A percentile compares a stretch with the other conserved stretches of the same genome.
Evolutionary conservation across 2,113 vertebrate species (phyloP).

Genomic region (Lasiurus borealis): DNA sequence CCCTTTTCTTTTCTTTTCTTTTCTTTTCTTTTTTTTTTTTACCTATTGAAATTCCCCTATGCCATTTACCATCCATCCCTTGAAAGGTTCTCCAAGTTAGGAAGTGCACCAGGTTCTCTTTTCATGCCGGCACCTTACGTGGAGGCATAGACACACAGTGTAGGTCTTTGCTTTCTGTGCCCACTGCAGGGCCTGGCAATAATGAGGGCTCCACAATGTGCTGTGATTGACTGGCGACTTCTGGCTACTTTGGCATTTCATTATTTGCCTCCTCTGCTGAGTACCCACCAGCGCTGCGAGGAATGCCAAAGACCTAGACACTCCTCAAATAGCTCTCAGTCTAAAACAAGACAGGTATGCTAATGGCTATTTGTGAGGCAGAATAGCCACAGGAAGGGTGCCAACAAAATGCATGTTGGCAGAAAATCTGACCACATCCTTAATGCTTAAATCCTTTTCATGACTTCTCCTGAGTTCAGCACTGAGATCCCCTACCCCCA

Average conservation of each 20-base stretch:
- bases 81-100: not conserved
- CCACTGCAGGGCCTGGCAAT: not conserved
- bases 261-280: not conserved
- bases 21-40: not conserved
- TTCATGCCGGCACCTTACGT: rapidly evolving
- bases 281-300: not conserved
- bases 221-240: not conserved
- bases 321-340: not conserved
- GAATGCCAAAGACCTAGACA: not conserved
- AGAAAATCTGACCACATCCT: not conserved
- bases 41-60: not conserved
- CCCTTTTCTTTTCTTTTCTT: not conserved
- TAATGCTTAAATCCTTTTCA: not conserved
- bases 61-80: not conserved
- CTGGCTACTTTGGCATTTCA: not conserved
- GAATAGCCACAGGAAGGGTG: not conserved
- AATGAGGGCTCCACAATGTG: not conserved
- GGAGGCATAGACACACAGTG: rapidly evolving
- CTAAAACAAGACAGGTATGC: not conserved
- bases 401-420: not conserved
- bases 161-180: not conserved
- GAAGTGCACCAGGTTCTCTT: not conserved
- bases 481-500: not conserved
- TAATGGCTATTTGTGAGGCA: not conserved
- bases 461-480: not conserved